phyloP scores from a whole-genome alignment of 2,113 vertebrate species.

The Noctilio leporinus region DNA sequence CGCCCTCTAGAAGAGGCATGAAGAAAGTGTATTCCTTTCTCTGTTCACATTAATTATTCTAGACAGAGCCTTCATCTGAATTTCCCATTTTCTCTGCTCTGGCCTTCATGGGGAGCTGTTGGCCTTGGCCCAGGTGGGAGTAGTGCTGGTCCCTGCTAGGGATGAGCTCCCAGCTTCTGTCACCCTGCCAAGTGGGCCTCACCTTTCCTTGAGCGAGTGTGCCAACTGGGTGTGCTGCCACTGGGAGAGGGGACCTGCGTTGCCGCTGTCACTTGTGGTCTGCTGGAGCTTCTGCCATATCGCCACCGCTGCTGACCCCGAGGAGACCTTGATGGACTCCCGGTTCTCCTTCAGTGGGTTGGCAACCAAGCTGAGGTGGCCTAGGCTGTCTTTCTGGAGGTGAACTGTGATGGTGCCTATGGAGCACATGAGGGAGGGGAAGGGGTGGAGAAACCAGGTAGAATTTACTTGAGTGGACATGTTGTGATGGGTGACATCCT shows the following conservation, averaged over 20 bases:
- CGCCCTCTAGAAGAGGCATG: not conserved
- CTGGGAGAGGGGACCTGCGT: not conserved
- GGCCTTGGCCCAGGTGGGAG: not conserved
- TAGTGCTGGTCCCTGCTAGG: not conserved
- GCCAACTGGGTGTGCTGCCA: constrained; percentile 66
- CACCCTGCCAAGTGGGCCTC: not conserved
- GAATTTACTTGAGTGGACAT: accelerated
- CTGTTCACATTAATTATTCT: not conserved
- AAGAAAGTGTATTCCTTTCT: not conserved
- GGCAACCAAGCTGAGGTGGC: constrained; percentile 76
- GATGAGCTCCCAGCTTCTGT: not conserved
- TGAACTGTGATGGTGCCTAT: constrained; percentile 75
- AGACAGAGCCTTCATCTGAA: not conserved
- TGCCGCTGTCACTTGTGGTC: not conserved
- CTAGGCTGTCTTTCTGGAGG: constrained; percentile 77
- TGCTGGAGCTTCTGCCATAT: constrained; percentile 72
- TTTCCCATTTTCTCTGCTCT: not conserved
- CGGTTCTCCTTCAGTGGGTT: constrained; percentile 67
- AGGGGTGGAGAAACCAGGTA: not conserved
- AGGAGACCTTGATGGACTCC: constrained; percentile 31
- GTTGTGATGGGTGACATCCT: not conserved
- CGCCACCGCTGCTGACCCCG: not conserved
- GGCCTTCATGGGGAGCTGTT: not conserved
- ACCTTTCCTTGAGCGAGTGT: constrained; percentile 76
- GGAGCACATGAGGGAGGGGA: not conserved